Base-by-base conservation (phyloP, 2,888 invertebrate genomes). In the Seira musarum region DNA sequence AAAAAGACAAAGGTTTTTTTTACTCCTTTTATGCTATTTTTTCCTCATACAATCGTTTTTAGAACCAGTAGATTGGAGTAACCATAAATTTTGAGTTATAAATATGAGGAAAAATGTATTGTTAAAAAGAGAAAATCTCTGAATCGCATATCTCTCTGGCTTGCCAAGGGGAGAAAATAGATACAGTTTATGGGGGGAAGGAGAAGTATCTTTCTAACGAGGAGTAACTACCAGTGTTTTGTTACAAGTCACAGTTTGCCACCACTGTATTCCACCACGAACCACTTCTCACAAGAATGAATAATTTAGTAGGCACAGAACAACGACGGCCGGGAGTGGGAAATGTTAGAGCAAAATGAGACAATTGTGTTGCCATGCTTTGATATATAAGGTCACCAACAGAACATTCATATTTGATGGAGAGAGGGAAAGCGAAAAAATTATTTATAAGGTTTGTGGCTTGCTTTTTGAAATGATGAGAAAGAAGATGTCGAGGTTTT, bases 251-350 rank as follows among this genome's bases (percentile, higher is more conserved):
- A 53, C 6, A 2, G 3, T 13, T 53, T 53, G 53, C 53, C 53
- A 60, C 70, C 30, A 70, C 24, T n/a, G n/a, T 30, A 70, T 70
- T 53, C 61, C 22, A 70, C 60, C 53, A 57, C 40, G 40, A 40
- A 40, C 69, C 53, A 70, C 70, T 70, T 70, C 70, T 53, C 72
- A 53, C 53, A 35, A 73, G 22, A 46, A 73, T 73, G 72, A 73
- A 73, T 73, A 65, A 73, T 73, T 73, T 73, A 73, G 72, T 73
- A 65, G 71, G 72, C 35, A 65, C 49, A 64, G 63, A 22, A 30
- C 30, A 61, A 21, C 61, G 21, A 61, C 3, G 21, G 19, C 61
- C 19, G 3, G 13, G 63, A 63, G 46, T 30, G 30, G 8, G 30
- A 30, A 30, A 30, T 30, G 30, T 30, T n/a, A n/a, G n/a, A 40